A percentile compares a stretch with the other conserved stretches of the same genome.
Conservation (phyloP, 2,113 vertebrate genomes). For the Parus major region DNA sequence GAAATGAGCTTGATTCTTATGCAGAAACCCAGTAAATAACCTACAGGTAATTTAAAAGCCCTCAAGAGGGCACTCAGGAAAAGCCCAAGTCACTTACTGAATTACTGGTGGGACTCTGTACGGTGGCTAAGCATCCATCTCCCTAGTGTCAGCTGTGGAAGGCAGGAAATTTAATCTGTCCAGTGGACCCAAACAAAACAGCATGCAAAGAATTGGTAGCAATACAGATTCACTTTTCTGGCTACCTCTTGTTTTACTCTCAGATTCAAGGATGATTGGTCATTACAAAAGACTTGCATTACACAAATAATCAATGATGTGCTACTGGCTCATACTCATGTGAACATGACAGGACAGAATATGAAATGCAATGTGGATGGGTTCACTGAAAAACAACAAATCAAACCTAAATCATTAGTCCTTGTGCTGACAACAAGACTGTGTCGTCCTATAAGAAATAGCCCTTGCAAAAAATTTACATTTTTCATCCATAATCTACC, state of each 20-base stretch:
- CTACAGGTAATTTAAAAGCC: constrained; percentile 1
- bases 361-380: not conserved
- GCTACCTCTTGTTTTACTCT: not conserved
- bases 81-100: not conserved
- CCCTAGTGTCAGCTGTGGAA: not conserved
- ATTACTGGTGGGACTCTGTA: not conserved
- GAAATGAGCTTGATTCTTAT: constrained; percentile 6
- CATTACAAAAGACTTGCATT: not conserved
- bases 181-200: not conserved
- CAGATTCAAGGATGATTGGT: not conserved
- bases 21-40: constrained; percentile 20
- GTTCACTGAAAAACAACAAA: not conserved
- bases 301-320: not conserved
- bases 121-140: not conserved
- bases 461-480: not conserved
- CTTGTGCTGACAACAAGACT: not conserved
- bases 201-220: not conserved
- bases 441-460: not conserved
- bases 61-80: constrained; percentile 7
- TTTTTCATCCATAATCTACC: not conserved
- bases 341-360: not conserved
- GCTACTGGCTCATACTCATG: not conserved
- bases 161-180: not conserved
- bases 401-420: not conserved
- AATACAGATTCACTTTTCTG: not conserved